Evolutionary conservation across 1,140 invertebrate genomes (phyloP), one percentile per base, ranked within the genome.

Genomic region (Drosophila miranda): DNA sequence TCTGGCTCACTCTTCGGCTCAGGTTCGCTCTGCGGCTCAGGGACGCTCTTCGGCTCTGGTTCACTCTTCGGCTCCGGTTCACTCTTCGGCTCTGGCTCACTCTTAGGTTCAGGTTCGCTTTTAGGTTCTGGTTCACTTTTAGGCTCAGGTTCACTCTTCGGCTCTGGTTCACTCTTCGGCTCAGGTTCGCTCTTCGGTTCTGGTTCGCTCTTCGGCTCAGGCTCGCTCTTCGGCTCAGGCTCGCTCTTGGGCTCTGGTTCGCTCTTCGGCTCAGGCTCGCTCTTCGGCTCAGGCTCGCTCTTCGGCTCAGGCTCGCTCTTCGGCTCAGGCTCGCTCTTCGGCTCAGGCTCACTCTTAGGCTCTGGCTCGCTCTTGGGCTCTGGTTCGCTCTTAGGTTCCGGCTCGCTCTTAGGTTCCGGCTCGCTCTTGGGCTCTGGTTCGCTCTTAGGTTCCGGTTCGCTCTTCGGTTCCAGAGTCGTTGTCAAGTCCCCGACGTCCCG

Each of bases 31-130:
- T 92, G n/a, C n/a, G n/a, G n/a, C n/a, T n/a, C n/a, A n/a, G n/a
- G n/a, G n/a, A n/a, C n/a, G n/a, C n/a, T n/a, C n/a, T n/a, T 90
- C 0, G 92, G 90, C 72, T 93, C 91, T 0, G 92, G 90, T 79
- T 92, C 88, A 26, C 91, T 70, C 63, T 90, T 88, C 0, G 92
- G 89, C 59, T 91, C 91, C n/a, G n/a, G n/a, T n/a, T n/a, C n/a
- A n/a, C n/a, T n/a, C n/a, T n/a, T n/a, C n/a, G n/a, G n/a, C n/a
- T n/a, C n/a, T n/a, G n/a, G n/a, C n/a, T n/a, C n/a, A n/a, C n/a
- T n/a, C n/a, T n/a, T n/a, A n/a, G n/a, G n/a, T n/a, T n/a, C n/a
- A n/a, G n/a, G n/a, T n/a, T n/a, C n/a, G n/a, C n/a, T n/a, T n/a
- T n/a, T n/a, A n/a, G n/a, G n/a, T n/a, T n/a, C n/a, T 0, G 87